Percentiles rank a stretch among this genome's conserved stretches.
These are phyloP conservation scores for Biston stratarius DNA, from an alignment of 2,888 invertebrate genomes.

Conservation along the genomic window DNA sequence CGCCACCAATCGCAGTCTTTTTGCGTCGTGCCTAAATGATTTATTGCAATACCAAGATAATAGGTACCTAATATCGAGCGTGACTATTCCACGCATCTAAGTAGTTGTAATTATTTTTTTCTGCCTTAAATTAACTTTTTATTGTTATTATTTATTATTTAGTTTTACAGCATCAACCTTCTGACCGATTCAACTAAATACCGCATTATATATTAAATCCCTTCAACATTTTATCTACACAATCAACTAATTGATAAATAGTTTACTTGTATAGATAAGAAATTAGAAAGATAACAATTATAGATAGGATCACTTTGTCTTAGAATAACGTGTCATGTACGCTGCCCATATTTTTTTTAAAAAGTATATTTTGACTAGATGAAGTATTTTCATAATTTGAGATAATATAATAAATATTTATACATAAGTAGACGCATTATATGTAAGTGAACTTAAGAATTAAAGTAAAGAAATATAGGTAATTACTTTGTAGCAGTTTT, in stretches of 20 bases:
- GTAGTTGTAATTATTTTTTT: too few relatives aligned
- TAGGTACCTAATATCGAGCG: too few relatives aligned
- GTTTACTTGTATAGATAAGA: conserved; percentile 19
- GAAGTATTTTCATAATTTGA: not conserved
- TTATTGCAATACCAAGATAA: too few relatives aligned
- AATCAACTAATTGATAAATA: conserved; percentile 22
- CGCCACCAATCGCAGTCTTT: too few relatives aligned
- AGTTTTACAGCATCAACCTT: not conserved
- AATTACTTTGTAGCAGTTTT: too few relatives aligned
- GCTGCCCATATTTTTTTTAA: not conserved
- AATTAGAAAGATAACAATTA: conserved; percentile 22
- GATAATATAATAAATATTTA: not conserved
- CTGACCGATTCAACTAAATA: not conserved
- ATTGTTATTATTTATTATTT: not conserved
- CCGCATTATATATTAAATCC: conserved; percentile 1
- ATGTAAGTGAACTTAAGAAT: too few relatives aligned
- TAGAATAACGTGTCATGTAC: conserved; percentile 13
- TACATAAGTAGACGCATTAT: not conserved
- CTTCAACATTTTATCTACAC: conserved; percentile 24
- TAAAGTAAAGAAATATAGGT: too few relatives aligned
- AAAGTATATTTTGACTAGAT: conserved; percentile 13
- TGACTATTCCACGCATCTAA: too few relatives aligned
- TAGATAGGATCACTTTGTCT: conserved; percentile 1
- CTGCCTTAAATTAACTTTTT: too few relatives aligned
- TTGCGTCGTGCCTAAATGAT: too few relatives aligned